phyloP scores from a whole-genome alignment of 2,888 invertebrate genomes.

The Melipona bicolor region DNA sequence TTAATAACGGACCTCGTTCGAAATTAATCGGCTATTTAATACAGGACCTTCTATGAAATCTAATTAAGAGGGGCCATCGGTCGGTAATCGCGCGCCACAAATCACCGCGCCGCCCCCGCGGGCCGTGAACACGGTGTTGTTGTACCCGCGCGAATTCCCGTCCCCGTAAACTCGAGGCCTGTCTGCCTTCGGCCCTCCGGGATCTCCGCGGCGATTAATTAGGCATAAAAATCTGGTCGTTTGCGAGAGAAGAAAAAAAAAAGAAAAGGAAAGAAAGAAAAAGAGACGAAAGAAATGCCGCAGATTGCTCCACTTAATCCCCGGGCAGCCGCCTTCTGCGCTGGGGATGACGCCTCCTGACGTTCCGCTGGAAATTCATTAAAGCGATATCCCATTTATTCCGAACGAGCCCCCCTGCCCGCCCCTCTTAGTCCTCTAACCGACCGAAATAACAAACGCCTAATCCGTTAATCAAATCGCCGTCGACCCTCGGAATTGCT shows the following conservation, averaged over 20 bases:
- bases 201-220: constrained; percentile 82
- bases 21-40: constrained; percentile 24
- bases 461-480: constrained; percentile 60
- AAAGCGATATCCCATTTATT: constrained; percentile 79
- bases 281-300: constrained; percentile 71
- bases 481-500: constrained; percentile 32
- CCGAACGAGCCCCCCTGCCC: constrained; percentile 68
- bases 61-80: constrained; percentile 62
- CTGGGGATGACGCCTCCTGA: constrained; percentile 81
- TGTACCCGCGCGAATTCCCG: constrained; percentile 66
- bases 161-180: constrained; percentile 46
- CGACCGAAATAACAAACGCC: constrained; percentile 77
- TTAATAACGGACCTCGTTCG: constrained; percentile 31
- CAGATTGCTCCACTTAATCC: constrained; percentile 81
- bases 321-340: constrained; percentile 65
- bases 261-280: constrained; percentile 66
- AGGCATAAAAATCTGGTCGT: constrained; percentile 78
- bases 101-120: constrained; percentile 67
- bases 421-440: constrained; percentile 53
- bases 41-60: constrained; percentile 41
- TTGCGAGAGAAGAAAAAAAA: constrained; percentile 68
- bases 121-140: constrained; percentile 62
- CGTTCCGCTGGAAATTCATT: constrained; percentile 80
- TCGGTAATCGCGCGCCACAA: constrained; percentile 61
- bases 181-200: constrained; percentile 54